Evolutionary conservation across 2,888 invertebrate species (phyloP).

Genomic region (Danaus chrysippus): DNA sequence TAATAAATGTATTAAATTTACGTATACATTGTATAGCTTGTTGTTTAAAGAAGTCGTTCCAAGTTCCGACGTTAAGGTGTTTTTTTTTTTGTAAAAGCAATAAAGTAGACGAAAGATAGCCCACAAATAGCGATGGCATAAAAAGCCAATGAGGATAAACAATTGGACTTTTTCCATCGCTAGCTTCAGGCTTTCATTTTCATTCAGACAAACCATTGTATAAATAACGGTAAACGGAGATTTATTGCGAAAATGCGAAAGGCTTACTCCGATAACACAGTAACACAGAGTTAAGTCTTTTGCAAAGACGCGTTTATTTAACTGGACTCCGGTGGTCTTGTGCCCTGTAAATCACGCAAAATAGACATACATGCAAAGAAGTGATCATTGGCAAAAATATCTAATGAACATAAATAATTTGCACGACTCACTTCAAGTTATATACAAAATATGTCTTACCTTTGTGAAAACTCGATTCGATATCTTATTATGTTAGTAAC

Average conservation of each 20-base stretch:
- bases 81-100: constrained; percentile 16
- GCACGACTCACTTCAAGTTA: not conserved
- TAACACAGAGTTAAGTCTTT: constrained; percentile 59
- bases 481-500: constrained; percentile 1
- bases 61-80: constrained; percentile 11
- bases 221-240: constrained; percentile 39
- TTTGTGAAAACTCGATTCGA: not conserved
- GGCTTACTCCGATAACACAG: constrained; percentile 59
- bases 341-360: constrained; percentile 12
- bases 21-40: constrained; percentile 2
- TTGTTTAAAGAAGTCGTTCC: constrained; percentile 8
- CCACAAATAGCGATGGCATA: constrained; percentile 73
- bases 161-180: constrained; percentile 75
- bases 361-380: constrained; percentile 7
- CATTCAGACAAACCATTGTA: constrained; percentile 32
- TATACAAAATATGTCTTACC: constrained; percentile 3
- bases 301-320: constrained; percentile 49
- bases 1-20: not conserved
- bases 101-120: constrained; percentile 56
- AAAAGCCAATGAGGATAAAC: constrained; percentile 71
- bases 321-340: constrained; percentile 12
- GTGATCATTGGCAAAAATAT: constrained; percentile 7
- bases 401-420: not conserved
- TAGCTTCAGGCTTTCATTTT: constrained; percentile 61
- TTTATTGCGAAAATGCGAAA: constrained; percentile 53